Evolutionary conservation across 1,140 invertebrate genomes (phyloP).

Genomic region (Drosophila sucinea): DNA sequence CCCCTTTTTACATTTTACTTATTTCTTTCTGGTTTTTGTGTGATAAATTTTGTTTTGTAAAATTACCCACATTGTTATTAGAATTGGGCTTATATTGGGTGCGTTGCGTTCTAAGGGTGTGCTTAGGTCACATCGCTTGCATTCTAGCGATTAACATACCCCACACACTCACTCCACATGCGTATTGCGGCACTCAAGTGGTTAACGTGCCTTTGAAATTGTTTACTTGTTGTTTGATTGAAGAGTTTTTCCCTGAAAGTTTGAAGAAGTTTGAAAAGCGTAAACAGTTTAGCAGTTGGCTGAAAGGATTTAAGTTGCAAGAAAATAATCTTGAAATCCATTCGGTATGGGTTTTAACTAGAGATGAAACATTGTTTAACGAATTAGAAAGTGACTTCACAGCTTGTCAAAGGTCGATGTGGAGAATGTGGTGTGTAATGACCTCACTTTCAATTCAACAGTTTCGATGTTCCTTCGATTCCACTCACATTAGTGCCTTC

Average conservation of each 20-base stretch:
- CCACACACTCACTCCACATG: constrained; percentile 57
- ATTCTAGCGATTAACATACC: constrained; percentile 69
- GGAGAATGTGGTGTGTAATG: neutral
- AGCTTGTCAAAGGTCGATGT: neutral
- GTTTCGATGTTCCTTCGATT: neutral
- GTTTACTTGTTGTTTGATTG: constrained; percentile 44
- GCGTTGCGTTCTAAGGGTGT: constrained; percentile 30
- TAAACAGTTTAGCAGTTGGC: constrained; percentile 49
- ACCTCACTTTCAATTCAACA: neutral
- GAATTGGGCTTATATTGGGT: constrained; percentile 65
- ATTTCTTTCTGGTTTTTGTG: constrained; percentile 18
- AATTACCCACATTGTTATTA: constrained; percentile 64
- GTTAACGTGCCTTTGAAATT: constrained; percentile 60
- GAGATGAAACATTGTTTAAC: too few relatives aligned
- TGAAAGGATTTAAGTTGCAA: neutral
- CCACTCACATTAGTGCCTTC: neutral
- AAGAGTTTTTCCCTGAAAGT: constrained; percentile 25
- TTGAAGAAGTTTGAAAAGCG: constrained; percentile 45
- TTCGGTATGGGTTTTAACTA: neutral
- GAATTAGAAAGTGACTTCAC: too few relatives aligned
- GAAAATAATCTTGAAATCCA: neutral
- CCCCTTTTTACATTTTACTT: constrained; percentile 18
- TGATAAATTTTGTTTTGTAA: constrained; percentile 48
- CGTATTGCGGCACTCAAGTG: constrained; percentile 29
- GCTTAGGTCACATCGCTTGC: constrained; percentile 57